Base-by-base conservation (phyloP, 2,113 vertebrate genomes). In the Laticauda laticaudata region DNA sequence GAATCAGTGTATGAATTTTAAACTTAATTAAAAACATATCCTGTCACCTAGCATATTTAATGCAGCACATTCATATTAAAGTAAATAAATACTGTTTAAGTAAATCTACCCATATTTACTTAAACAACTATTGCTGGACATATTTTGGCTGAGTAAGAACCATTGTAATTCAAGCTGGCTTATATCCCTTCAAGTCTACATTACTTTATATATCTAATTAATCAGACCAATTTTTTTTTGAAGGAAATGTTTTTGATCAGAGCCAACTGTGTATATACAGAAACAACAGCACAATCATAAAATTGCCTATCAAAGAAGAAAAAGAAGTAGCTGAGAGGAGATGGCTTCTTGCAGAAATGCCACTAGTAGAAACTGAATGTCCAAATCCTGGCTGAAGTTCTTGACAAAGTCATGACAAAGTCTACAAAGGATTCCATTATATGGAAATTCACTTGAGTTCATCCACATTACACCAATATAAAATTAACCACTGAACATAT, bases 351-450 rank as follows among this genome's bases (percentile, higher is more conserved):
- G 64, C 23, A 87, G 75, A 94, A 24, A 86, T 87, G 87, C 92
- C 48, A 56, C 87, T 88, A 6, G 87, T 91, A 75, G 87, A 53
- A 56, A 91, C 91, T 81, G 4, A 93, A 21, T 90, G 90, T 64
- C 5, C 55, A 94, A 93, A 90, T 92, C 15, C 45, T 48, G 8
- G 90, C 55, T 45, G 0, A 0, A n/a, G 6, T 88, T 94, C 89
- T 93, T 24, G 86, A 39, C 34, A 39, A 39, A 39, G 95, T 56
- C 81, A 91, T 94, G 91, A 4, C 9, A 26, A 48, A 87, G 23
- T 10, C 92, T 93, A 94, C 93, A 96, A 95, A 96, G 61, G 94
- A 96, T 97, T 96, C 96, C 94, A 96, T 95, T 96, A 96, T 92
- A 89, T 94, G 94, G 95, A 95, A 97, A 97, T 97, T 97, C 96